These are phyloP conservation scores for Dermatemys mawii DNA, from an alignment of 2,113 vertebrate species.

Conservation along the genomic window DNA sequence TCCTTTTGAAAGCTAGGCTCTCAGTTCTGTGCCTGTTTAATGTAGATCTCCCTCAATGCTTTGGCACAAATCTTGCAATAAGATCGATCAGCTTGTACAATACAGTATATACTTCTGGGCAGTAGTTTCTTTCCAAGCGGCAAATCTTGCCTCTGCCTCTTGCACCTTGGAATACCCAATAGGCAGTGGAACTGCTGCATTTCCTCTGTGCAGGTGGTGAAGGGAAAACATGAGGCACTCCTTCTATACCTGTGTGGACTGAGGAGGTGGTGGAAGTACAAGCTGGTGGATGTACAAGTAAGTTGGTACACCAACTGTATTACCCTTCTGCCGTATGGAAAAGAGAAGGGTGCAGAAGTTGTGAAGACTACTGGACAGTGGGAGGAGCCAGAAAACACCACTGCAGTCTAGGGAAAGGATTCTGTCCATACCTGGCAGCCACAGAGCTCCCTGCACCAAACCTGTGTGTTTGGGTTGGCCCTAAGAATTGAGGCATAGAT, in stretches of 20 bases:
- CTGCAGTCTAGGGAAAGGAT: neutral
- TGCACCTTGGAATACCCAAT: neutral
- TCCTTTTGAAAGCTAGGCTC: neutral
- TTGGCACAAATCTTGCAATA: neutral
- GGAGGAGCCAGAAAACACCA: neutral
- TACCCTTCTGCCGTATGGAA: neutral
- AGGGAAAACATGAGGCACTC: neutral
- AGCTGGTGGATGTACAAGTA: neutral
- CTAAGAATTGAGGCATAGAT: neutral
- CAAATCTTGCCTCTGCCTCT: neutral
- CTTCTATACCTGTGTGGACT: neutral
- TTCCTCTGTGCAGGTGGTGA: neutral
- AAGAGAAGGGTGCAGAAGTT: neutral
- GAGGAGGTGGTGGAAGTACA: neutral
- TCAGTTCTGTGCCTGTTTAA: neutral
- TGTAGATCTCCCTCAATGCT: neutral
- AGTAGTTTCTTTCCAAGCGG: neutral
- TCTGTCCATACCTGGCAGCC: neutral
- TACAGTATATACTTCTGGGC: neutral
- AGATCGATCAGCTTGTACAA: neutral
- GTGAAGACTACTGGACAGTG: accelerated
- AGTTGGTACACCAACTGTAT: neutral
- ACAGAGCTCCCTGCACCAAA: neutral
- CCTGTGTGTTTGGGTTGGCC: neutral
- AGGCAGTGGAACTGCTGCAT: neutral